Conservation (phyloP, 1,140 invertebrate species). For the Heliconius himera region DNA sequence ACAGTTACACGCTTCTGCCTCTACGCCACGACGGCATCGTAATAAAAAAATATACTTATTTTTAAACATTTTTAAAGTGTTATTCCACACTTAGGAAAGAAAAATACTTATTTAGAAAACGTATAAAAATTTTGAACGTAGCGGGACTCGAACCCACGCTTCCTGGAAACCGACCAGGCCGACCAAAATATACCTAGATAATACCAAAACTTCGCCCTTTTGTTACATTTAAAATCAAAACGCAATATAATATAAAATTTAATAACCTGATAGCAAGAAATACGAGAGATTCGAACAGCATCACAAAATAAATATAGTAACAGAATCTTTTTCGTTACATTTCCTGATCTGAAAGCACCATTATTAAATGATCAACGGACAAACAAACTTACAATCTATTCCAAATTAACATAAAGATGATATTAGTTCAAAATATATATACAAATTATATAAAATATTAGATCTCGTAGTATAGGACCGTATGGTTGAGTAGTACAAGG, state of each 20-base stretch:
- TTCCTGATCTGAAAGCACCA: slow-evolving; percentile 42
- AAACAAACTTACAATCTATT: not conserved
- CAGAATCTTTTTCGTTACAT: slow-evolving; percentile 26
- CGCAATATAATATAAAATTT: not conserved
- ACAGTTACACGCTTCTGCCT: too few species aligned
- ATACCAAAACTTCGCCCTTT: not conserved
- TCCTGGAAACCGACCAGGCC: too few species aligned
- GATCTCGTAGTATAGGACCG: rapidly evolving
- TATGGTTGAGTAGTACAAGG: not conserved
- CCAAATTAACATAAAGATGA: not conserved
- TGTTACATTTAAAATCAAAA: not conserved
- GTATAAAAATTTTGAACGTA: too few species aligned
- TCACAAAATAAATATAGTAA: slow-evolving; percentile 21
- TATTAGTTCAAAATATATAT: not conserved
- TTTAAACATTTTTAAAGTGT: too few species aligned
- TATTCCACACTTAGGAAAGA: too few species aligned
- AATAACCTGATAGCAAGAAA: too few species aligned
- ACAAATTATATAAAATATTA: not conserved
- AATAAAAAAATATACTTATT: not conserved
- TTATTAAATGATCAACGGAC: not conserved
- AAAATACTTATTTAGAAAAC: too few species aligned
- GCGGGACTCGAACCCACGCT: too few species aligned
- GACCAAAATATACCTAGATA: too few species aligned
- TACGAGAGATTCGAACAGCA: not conserved
- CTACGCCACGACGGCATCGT: too few species aligned